Conservation (phyloP, 2,113 vertebrate genomes). For the Mesembrinibis cayennensis region DNA sequence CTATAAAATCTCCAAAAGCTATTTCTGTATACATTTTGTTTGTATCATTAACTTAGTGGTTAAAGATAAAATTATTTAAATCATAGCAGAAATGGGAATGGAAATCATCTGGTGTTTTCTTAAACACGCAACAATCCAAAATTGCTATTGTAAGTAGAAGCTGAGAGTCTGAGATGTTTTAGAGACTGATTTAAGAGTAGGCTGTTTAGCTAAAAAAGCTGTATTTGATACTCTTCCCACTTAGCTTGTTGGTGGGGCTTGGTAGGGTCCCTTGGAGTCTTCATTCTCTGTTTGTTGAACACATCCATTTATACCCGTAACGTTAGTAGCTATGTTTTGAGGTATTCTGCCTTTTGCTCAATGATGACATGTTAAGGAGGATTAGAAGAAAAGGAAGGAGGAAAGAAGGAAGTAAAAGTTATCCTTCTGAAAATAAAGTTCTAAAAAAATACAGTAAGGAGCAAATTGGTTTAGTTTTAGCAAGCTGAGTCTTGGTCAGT, state of each 20-base stretch:
- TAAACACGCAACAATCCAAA: neutral
- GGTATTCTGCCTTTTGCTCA: too few relatives aligned
- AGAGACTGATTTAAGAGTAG: neutral
- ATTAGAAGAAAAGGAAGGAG: neutral
- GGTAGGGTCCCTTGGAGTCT: too few relatives aligned
- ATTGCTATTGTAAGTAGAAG: neutral
- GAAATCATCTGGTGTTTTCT: neutral
- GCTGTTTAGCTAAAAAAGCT: neutral
- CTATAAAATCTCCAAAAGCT: neutral
- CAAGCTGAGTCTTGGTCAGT: neutral
- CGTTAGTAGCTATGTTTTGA: neutral
- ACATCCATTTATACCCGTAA: neutral
- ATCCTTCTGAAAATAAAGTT: neutral
- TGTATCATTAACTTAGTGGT: neutral
- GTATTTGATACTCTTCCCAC: neutral
- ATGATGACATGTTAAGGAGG: neutral
- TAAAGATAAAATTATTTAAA: neutral
- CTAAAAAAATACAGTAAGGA: neutral
- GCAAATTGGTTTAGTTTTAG: neutral
- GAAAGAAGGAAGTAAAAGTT: neutral
- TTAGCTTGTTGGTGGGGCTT: neutral
- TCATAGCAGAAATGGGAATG: neutral
- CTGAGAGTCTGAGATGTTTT: neutral
- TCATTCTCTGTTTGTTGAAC: neutral
- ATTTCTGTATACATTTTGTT: neutral